A percentile compares a stretch with the other conserved stretches of the same genome.
Evolutionary conservation across 1,140 invertebrate species (phyloP).

Genomic region (Harpegnathos saltator): DNA sequence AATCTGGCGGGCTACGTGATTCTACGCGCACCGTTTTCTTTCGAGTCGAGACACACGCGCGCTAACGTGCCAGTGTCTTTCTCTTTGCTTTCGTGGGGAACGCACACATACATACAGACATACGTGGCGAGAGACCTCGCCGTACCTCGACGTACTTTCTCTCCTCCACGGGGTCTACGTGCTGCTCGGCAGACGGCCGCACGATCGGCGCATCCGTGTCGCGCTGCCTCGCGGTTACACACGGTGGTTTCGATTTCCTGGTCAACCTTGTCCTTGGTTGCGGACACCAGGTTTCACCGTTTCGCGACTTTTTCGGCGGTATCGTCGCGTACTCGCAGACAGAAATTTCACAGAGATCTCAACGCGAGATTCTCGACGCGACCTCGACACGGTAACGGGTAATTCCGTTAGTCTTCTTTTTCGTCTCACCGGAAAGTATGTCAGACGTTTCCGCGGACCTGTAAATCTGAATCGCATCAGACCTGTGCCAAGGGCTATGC

Average conservation of each 20-base stretch:
- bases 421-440: no score
- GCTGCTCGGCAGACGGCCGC: slow-evolving; percentile 61
- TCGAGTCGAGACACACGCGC: slow-evolving; percentile 41
- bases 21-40: slow-evolving; percentile 20
- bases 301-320: neutral
- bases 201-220: neutral
- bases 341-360: no score
- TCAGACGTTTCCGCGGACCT: no score
- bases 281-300: slow-evolving; percentile 7
- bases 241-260: slow-evolving; percentile 14
- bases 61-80: slow-evolving; percentile 70
- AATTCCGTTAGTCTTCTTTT: no score
- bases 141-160: slow-evolving; percentile 78
- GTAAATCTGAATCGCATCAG: no score
- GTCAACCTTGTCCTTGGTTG: slow-evolving; percentile 48
- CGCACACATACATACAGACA: no score
- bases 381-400: no score
- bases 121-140: slow-evolving; percentile 28
- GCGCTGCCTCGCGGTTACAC: slow-evolving; percentile 5
- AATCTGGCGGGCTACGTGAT: neutral
- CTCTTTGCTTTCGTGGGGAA: slow-evolving; percentile 75
- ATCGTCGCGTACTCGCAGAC: neutral
- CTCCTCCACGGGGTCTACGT: slow-evolving; percentile 70
- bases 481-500: no score
- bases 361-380: no score